Evolutionary conservation across 2,888 invertebrate genomes (phyloP).

Genomic region (Erebia palarica): DNA sequence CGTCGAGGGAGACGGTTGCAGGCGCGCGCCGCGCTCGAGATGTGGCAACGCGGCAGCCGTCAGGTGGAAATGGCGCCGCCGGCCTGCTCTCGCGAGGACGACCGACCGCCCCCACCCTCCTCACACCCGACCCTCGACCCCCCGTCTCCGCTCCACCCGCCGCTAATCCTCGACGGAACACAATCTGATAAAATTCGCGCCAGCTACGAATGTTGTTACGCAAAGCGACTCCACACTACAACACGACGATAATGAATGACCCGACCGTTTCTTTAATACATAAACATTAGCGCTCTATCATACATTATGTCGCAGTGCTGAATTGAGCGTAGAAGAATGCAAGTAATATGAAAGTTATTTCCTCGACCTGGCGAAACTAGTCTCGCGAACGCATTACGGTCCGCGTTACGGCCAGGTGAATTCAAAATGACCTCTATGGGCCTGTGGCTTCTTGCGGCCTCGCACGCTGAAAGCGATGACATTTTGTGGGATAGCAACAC

Average conservation of each 20-base stretch:
- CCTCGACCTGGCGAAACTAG: slow-evolving; percentile 81
- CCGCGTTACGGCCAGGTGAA: slow-evolving; percentile 80
- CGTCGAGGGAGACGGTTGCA: slow-evolving; percentile 67
- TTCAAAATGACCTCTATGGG: slow-evolving; percentile 82
- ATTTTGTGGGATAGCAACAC: slow-evolving; percentile 79
- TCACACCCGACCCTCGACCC: slow-evolving; percentile 52
- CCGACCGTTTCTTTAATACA: slow-evolving; percentile 64
- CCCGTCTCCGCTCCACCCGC: slow-evolving; percentile 59
- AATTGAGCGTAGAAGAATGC: slow-evolving; percentile 60
- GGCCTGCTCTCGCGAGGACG: slow-evolving; percentile 69
- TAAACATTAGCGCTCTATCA: slow-evolving; percentile 62
- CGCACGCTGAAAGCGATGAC: slow-evolving; percentile 77
- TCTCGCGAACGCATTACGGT: slow-evolving; percentile 79
- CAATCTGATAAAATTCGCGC: slow-evolving; percentile 82
- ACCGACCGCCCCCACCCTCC: slow-evolving; percentile 55
- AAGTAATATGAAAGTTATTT: slow-evolving; percentile 81
- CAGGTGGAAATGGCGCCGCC: slow-evolving; percentile 80
- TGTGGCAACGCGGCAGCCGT: slow-evolving; percentile 82
- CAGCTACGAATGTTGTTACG: slow-evolving; percentile 81
- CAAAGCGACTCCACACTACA: slow-evolving; percentile 76
- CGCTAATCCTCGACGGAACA: slow-evolving; percentile 78
- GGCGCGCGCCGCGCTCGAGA: slow-evolving; percentile 74
- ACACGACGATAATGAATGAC: slow-evolving; percentile 77
- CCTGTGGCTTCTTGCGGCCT: slow-evolving; percentile 80
- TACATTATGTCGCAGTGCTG: slow-evolving; percentile 61